Evolutionary conservation across 2,113 vertebrate species (phyloP).

Genomic region (Tragulus kanchil): DNA sequence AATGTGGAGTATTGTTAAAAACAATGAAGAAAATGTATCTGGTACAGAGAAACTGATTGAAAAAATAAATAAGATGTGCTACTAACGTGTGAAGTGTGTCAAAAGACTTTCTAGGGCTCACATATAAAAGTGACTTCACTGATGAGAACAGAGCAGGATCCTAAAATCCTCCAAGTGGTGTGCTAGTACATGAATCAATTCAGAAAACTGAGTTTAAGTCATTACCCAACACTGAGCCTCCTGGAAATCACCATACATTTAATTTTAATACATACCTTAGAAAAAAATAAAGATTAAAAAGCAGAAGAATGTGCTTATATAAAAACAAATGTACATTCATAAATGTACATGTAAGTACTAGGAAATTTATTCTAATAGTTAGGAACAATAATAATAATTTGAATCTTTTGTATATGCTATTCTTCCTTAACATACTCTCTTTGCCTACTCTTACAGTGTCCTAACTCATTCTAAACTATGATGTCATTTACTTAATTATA

Average conservation of each 20-base stretch:
- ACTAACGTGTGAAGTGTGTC: not conserved
- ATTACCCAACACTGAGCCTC: not conserved
- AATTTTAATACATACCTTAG: not conserved
- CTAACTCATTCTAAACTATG: not conserved
- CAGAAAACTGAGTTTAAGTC: not conserved
- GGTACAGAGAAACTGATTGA: not conserved
- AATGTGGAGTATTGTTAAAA: not conserved
- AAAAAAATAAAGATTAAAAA: not conserved
- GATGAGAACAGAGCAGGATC: not conserved
- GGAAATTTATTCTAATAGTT: not conserved
- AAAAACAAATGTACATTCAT: fast-evolving
- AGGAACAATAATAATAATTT: not conserved
- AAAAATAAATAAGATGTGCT: not conserved
- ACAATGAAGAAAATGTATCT: not conserved
- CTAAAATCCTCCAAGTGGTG: not conserved
- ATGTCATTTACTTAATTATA: not conserved
- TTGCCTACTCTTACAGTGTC: not conserved
- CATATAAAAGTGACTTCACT: not conserved
- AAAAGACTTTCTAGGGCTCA: not conserved
- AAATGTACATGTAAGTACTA: not conserved
- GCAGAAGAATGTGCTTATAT: not conserved
- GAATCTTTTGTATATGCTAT: not conserved
- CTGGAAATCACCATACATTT: not conserved
- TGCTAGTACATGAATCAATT: not conserved
- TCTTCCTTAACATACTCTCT: not conserved